Percentiles rank a stretch among this genome's conserved stretches.
Evolutionary conservation across 2,797 vertebrate genomes (phyloP).

Genomic region (Clarias fuscus): DNA sequence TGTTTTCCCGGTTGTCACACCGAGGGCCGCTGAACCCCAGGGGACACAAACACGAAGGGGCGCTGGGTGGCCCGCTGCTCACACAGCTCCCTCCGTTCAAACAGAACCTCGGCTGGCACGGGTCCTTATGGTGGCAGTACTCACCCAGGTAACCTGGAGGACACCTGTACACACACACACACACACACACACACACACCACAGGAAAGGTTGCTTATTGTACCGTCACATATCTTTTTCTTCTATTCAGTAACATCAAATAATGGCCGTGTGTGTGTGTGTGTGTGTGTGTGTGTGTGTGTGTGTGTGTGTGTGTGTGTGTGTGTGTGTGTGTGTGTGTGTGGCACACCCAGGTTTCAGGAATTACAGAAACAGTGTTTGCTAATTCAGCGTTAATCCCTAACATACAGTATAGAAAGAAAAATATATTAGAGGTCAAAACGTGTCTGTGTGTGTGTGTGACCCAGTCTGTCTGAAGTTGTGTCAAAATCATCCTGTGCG

Average conservation of each 20-base stretch:
- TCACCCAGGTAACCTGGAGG: slow-evolving; percentile 85
- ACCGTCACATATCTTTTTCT: neutral
- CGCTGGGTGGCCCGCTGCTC: neutral
- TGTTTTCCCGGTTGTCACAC: neutral
- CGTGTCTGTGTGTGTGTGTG: neutral
- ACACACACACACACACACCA: neutral
- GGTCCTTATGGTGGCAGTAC: slow-evolving; percentile 89
- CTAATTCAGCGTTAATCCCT: neutral
- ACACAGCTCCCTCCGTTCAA: slow-evolving; percentile 85
- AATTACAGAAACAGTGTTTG: neutral
- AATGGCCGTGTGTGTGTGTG: neutral
- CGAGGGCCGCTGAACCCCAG: neutral
- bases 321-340: neutral
- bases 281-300: neutral
- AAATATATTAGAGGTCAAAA: slow-evolving; percentile 4
- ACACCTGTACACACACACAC: slow-evolving; percentile 75
- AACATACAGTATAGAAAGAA: neutral
- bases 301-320: neutral
- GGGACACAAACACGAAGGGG: neutral
- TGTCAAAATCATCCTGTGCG: neutral
- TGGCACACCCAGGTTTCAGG: neutral
- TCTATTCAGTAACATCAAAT: neutral
- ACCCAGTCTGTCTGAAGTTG: neutral
- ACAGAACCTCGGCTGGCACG: slow-evolving; percentile 84
- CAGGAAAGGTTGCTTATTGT: neutral